Evolutionary conservation across 2,888 invertebrate genomes (phyloP), one percentile per base, ranked within the genome.

Genomic region (Harpalus rubripes): DNA sequence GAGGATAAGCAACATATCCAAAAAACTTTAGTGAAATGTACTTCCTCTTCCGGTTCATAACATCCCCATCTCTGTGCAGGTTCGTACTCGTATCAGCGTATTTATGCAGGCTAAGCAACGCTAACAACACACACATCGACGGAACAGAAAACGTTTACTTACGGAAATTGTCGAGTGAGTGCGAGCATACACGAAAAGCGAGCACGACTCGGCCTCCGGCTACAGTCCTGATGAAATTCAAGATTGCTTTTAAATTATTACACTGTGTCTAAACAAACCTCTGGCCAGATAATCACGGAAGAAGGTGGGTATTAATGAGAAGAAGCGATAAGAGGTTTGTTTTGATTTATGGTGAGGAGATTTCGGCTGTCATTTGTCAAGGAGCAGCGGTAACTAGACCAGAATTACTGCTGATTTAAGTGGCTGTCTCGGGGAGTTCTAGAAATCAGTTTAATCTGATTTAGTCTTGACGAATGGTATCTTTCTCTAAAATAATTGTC

Each of bases 191-290:
- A 58, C 56, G 58, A 78, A 41, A 26, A 58, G 58, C 56, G 58
- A 78, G 32, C 12, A n/a, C 78, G 22, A 22, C 58, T 2, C 12
- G 16, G 78, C 78, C 44, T 58, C 56, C 12, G 78, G 78, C 56
- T 58, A 78, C 56, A 56, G 41, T 32, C 74, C 82, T 83, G 83
- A 83, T 83, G 83, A 83, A 83, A 83, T 59, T 18, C 61, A 83
- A 83, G 83, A 83, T 83, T 83, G 83, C 83, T 83, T 83, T 83
- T 83, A 83, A 83, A 83, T 83, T 83, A 83, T 83, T 83, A 83
- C 82, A 56, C 59, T 39, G 61, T 41, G 22, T 76, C 83, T 83
- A 83, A 83, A 83, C 83, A 83, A 83, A 59, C 68, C 78, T 58
- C 22, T 7, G 56, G 10, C 16, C 26, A 58, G 78, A 78, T 78